A percentile compares a stretch with the other conserved stretches of the same genome.
Conservation (phyloP, 2,113 vertebrate genomes). For the Noctilio leporinus region DNA sequence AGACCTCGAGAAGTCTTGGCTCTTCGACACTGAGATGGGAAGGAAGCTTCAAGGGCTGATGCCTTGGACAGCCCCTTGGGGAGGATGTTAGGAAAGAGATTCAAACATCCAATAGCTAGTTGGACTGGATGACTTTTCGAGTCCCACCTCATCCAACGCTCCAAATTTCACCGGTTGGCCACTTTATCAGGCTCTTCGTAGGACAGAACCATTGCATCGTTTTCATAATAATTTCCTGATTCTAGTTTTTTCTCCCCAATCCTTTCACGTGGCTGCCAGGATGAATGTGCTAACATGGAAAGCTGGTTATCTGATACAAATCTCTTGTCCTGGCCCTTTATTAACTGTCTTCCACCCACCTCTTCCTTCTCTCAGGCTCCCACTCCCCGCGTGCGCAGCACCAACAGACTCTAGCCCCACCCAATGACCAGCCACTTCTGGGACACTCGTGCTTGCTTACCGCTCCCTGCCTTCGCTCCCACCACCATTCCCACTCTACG, state of each 20-base stretch:
- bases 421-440: not conserved
- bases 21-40: not conserved
- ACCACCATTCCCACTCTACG: not conserved
- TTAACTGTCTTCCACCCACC: not conserved
- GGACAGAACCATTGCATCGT: not conserved
- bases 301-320: not conserved
- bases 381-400: not conserved
- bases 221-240: not conserved
- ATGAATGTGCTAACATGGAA: not conserved
- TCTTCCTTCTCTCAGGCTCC: not conserved
- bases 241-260: not conserved
- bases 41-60: not conserved
- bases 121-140: not conserved
- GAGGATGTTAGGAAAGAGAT: not conserved
- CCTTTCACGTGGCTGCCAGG: not conserved
- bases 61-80: not conserved
- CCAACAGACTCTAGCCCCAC: not conserved
- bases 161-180: not conserved
- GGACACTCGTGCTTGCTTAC: rapidly evolving
- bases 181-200: not conserved
- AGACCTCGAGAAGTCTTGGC: not conserved
- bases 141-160: not conserved
- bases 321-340: not conserved
- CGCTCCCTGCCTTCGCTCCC: not conserved
- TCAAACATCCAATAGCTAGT: not conserved